Percentiles rank a stretch among this genome's conserved stretches.
These are phyloP conservation scores for Tuberolachnus salignus DNA, from an alignment of 2,888 invertebrate species.

Conservation along the genomic window DNA sequence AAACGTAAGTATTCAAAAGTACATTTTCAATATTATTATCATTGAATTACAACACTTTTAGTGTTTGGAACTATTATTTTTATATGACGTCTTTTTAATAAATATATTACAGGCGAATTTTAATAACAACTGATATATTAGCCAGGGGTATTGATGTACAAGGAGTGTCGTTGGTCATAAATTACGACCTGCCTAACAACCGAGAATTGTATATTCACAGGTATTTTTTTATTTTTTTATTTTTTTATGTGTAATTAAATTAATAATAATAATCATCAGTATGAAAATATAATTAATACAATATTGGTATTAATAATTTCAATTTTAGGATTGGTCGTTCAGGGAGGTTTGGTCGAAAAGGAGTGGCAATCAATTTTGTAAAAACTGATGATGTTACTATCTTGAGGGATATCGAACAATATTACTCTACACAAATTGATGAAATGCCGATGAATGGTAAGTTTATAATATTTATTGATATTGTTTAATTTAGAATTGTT, in stretches of 20 bases:
- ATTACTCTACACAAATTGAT: constrained; percentile 99
- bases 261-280: too few relatives aligned
- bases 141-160: constrained; percentile 99
- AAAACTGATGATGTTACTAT: constrained; percentile 99
- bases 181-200: constrained; percentile 99
- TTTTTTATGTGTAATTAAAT: not conserved
- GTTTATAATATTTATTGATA: not conserved
- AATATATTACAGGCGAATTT: constrained; percentile 68
- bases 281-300: too few relatives aligned
- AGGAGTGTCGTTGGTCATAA: constrained; percentile 98
- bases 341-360: constrained; percentile 96
- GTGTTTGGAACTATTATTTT: too few relatives aligned
- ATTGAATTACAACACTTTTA: too few relatives aligned
- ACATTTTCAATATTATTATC: not conserved
- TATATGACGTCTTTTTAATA: too few relatives aligned
- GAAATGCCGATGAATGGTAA: constrained; percentile 89
- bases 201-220: constrained; percentile 99
- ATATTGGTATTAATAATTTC: too few relatives aligned
- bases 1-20: constrained; percentile 68
- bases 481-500: too few relatives aligned
- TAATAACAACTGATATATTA: constrained; percentile 99
- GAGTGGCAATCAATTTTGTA: constrained; percentile 99
- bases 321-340: constrained; percentile 87
- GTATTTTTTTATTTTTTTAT: constrained; percentile 60
- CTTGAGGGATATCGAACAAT: constrained; percentile 98